Evolutionary conservation across 2,888 invertebrate genomes (phyloP).

Genomic region (Melinaea menophilus): DNA sequence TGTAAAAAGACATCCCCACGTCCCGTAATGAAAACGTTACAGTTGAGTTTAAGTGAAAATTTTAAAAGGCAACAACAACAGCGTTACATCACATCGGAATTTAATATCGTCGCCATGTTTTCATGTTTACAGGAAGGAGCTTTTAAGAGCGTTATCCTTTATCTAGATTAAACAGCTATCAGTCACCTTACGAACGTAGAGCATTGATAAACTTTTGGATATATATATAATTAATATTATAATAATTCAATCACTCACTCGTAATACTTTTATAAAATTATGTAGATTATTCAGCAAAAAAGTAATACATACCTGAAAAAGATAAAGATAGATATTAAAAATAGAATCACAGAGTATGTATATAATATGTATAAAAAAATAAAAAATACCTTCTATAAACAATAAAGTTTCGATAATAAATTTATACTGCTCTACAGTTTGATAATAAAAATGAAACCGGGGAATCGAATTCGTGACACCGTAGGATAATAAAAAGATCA

Average conservation of each 20-base stretch:
- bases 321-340: too few species aligned
- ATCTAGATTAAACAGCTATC: constrained; percentile 1
- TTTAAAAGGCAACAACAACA: constrained; percentile 35
- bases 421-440: background rate
- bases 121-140: constrained; percentile 33
- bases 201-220: too few species aligned
- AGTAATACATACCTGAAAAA: too few species aligned
- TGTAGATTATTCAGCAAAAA: too few species aligned
- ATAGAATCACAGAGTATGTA: too few species aligned
- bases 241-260: too few species aligned
- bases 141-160: constrained; percentile 22
- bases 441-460: constrained; percentile 7
- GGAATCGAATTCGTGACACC: constrained; percentile 21
- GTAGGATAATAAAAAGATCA: constrained; percentile 15
- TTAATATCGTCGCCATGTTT: constrained; percentile 39
- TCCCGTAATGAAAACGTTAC: too few species aligned
- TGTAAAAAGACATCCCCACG: too few species aligned
- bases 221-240: too few species aligned
- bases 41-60: constrained; percentile 27
- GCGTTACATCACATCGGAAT: constrained; percentile 44
- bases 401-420: background rate
- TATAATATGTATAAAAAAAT: too few species aligned
- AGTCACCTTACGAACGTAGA: background rate
- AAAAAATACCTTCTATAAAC: background rate
- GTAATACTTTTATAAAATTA: too few species aligned